Conservation (phyloP, 1,140 invertebrate genomes). For the Drosophila melanica region DNA sequence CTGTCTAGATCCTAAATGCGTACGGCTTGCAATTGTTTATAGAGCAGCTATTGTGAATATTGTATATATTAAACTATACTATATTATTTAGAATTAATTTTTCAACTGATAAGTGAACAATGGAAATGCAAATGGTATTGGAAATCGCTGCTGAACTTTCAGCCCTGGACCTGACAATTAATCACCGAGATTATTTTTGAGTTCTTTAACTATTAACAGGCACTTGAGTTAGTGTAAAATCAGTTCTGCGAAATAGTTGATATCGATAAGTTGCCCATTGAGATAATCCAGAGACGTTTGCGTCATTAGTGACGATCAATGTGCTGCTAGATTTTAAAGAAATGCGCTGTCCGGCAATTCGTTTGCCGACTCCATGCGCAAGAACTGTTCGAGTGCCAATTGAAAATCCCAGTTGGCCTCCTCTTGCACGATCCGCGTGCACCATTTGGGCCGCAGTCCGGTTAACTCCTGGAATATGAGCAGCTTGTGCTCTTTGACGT, state of each 20-base stretch:
- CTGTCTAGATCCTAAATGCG: constrained; percentile 4
- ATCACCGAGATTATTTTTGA: constrained; percentile 14
- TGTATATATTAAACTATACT: not conserved
- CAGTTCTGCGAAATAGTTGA: constrained; percentile 5
- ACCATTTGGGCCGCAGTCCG: constrained; percentile 65
- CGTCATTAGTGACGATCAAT: constrained; percentile 8
- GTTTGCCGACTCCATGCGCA: constrained; percentile 23
- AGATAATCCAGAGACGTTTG: constrained; percentile 8
- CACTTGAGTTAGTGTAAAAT: constrained; percentile 14
- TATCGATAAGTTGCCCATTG: constrained; percentile 3
- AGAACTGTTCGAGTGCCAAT: constrained; percentile 47
- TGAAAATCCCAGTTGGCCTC: constrained; percentile 67
- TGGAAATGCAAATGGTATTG: not conserved
- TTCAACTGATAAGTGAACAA: constrained; percentile 16
- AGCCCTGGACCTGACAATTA: constrained; percentile 13
- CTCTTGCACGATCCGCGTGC: constrained; percentile 65
- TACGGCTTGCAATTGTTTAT: not conserved
- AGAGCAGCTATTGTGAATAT: constrained; percentile 3
- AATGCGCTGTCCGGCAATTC: constrained; percentile 56
- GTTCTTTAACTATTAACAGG: not conserved
- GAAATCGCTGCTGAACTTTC: not conserved
- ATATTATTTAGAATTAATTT: constrained; percentile 6
- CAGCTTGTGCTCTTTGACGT: constrained; percentile 61
- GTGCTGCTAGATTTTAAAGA: not conserved
- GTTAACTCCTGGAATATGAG: constrained; percentile 68